Evolutionary conservation across 2,113 vertebrate genomes (phyloP).

Genomic region (Macaca fascicularis): T2T-MFA8v1.1 NC_088379.1:11844001-11844500

Average conservation of each 20-base stretch:
- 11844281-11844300: not conserved
- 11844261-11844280: not conserved
- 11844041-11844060: not conserved
- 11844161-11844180: not conserved
- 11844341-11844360: not conserved
- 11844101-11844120: not conserved
- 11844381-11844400: not conserved
- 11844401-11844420: not conserved
- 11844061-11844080: not conserved
- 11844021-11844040: not conserved
- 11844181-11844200: not conserved
- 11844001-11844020: not conserved
- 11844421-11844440: not conserved
- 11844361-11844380: not conserved
- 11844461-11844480: not conserved
- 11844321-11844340: not conserved
- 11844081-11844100: not conserved
- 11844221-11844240: not conserved
- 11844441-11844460: not conserved
- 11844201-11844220: not conserved
- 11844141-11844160: not conserved
- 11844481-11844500: not conserved
- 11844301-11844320: not conserved
- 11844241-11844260: not conserved
- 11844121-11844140: not conserved